Evolutionary conservation across 2,888 invertebrate species (phyloP).

Genomic region (Muschampia staudingeri): DNA sequence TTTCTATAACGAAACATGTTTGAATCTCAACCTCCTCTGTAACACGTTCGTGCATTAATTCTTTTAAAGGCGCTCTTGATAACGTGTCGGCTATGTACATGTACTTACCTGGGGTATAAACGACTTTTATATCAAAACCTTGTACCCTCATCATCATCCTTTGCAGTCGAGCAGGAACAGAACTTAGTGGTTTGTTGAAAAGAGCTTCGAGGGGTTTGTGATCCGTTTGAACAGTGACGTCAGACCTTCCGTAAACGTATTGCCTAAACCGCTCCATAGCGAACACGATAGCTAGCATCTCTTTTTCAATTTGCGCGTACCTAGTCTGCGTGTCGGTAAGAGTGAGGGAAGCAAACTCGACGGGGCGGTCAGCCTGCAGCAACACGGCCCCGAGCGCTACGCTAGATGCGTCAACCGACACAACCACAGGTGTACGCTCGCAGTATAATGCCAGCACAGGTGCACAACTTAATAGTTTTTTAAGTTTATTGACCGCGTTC

Average conservation of each 20-base stretch:
- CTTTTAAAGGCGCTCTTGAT: neutral
- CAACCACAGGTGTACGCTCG: neutral
- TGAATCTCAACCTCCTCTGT: no score
- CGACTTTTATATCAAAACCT: neutral
- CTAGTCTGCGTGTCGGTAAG: neutral
- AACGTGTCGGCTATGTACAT: neutral
- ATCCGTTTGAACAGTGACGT: conserved; percentile 9
- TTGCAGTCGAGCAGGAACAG: neutral
- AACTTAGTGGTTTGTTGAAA: neutral
- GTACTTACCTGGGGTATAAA: neutral
- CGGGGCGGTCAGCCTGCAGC: neutral
- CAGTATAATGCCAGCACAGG: neutral
- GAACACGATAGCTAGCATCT: conserved; percentile 7
- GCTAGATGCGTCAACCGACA: neutral
- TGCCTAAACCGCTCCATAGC: conserved; percentile 7
- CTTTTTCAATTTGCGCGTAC: neutral
- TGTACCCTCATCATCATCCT: neutral
- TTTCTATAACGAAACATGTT: no score
- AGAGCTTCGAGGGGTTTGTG: neutral
- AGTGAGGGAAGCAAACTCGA: neutral
- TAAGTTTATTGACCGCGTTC: neutral
- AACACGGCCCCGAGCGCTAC: neutral
- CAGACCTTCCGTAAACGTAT: neutral
- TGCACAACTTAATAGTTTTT: neutral
- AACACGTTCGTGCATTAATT: neutral